Base-by-base conservation (phyloP, 53 echinoderm and acorn worm genomes). In the Temnopleurus reevesii region DNA sequence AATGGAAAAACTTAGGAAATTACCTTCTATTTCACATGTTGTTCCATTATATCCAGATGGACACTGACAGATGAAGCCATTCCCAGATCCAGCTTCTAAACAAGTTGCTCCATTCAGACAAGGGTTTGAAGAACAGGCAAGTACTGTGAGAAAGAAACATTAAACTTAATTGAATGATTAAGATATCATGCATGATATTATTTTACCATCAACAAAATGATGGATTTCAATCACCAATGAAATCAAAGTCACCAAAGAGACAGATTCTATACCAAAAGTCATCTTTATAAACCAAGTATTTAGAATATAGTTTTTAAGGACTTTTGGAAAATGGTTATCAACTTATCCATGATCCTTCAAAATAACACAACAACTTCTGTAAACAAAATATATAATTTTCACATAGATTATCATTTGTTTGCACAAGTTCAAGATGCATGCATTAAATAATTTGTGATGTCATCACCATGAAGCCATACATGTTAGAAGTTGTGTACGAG, bases 31-130 rank as follows among this genome's bases (percentile, higher is more conserved):
- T 76, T 33, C 76, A 44, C 76, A 43, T 28, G 10, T 76, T 15
- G 76, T 76, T 76, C 76, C 76, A 21, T 38, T 76, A 43, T 44
- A 76, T 12, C 45, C 76, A 13, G 21, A 46, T 26, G 30, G 47
- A 51, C 53, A 80, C 53, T 43, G 46, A 21, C 80, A 80, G 25
- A 80, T 1, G 13, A 0, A 80, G 1, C 28, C 80, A 26, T n/a
- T 46, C 4, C 80, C 45, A 46, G 47, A 12, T 26, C 17, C 53
- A 15, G 30, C 0, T 5, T 80, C 80, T 0, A 80, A 23, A 51
- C 53, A 80, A 2, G 53, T 27, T 4, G 51, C 53, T 28, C 80
- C 80, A 26, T 80, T 80, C 49, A 80, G 23, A 81, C 81, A 81
- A 26, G 81, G 81, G 31, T 53, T 51, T 9, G 81, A 46, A 49